Conservation (phyloP, 2,797 vertebrate species). For the Sardinella longiceps region DNA sequence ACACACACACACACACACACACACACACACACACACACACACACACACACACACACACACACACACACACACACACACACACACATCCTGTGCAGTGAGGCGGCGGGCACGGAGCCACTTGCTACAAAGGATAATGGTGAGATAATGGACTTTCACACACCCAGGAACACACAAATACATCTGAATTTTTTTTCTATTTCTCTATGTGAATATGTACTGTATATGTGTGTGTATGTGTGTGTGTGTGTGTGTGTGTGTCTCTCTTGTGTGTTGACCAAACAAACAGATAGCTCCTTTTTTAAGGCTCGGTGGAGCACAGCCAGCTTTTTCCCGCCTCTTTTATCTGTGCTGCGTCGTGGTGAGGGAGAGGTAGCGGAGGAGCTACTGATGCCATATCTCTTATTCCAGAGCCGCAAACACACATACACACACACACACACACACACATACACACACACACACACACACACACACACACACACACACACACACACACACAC, state of each 20-base stretch:
- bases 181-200: not conserved
- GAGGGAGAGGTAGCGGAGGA: not conserved
- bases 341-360: not conserved
- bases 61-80: constrained; percentile 6
- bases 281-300: not conserved
- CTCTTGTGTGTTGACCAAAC: not conserved
- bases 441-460: constrained; percentile 11
- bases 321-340: not conserved
- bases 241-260: not conserved
- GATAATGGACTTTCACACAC: constrained; percentile 13
- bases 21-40: not conserved
- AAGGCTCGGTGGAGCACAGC: not conserved
- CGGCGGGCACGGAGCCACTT: not conserved
- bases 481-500: constrained; percentile 6
- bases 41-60: not conserved
- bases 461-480: not conserved
- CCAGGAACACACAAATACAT: not conserved
- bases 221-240: not conserved
- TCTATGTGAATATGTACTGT: not conserved
- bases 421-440: not conserved
- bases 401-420: not conserved
- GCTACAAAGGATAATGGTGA: constrained; percentile 5
- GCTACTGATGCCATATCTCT: constrained; percentile 8
- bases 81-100: not conserved
- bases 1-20: not conserved